These are phyloP conservation scores for Labeo catla DNA, from an alignment of 2,113 vertebrate species.

Conservation along the genomic window DNA sequence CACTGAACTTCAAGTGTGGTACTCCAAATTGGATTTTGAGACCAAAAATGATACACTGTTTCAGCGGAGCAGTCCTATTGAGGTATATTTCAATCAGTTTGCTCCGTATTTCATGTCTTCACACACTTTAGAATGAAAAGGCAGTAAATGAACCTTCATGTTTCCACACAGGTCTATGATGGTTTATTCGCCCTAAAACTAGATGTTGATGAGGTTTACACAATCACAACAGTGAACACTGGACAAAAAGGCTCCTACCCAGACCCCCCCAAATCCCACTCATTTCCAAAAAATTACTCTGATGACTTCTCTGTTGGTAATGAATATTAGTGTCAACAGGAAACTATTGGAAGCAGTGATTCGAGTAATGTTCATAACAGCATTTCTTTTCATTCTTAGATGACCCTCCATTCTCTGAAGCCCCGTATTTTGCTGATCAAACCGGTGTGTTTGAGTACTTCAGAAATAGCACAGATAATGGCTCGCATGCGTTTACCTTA, in stretches of 20 bases:
- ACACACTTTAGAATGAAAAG: too few relatives aligned
- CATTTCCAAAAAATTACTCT: slow-evolving; percentile 85
- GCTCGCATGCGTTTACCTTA: slow-evolving; percentile 85
- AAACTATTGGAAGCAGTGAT: background rate
- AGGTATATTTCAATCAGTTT: slow-evolving; percentile 68
- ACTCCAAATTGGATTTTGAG: slow-evolving; percentile 83
- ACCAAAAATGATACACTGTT: slow-evolving; percentile 78
- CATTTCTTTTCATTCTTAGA: slow-evolving; percentile 69
- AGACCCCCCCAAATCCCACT: slow-evolving; percentile 77
- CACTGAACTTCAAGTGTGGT: slow-evolving; percentile 85
- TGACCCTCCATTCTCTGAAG: slow-evolving; percentile 88
- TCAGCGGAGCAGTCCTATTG: slow-evolving; percentile 77
- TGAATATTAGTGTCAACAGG: slow-evolving; percentile 50
- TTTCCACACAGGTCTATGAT: slow-evolving; percentile 64
- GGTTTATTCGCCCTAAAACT: slow-evolving; percentile 82
- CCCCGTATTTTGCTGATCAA: slow-evolving; percentile 93
- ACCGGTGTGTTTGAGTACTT: slow-evolving; percentile 96
- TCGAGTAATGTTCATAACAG: background rate
- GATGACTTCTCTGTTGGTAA: slow-evolving; percentile 89
- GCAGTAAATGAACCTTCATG: background rate
- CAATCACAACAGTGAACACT: slow-evolving; percentile 84
- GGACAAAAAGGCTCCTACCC: slow-evolving; percentile 80
- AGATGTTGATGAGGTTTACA: slow-evolving; percentile 87
- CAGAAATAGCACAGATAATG: slow-evolving; percentile 81
- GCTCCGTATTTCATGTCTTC: background rate